Percentiles rank a stretch among this genome's conserved stretches.
phyloP scores from a whole-genome alignment of 2,888 invertebrate species.

The Drosophila rellima region DNA sequence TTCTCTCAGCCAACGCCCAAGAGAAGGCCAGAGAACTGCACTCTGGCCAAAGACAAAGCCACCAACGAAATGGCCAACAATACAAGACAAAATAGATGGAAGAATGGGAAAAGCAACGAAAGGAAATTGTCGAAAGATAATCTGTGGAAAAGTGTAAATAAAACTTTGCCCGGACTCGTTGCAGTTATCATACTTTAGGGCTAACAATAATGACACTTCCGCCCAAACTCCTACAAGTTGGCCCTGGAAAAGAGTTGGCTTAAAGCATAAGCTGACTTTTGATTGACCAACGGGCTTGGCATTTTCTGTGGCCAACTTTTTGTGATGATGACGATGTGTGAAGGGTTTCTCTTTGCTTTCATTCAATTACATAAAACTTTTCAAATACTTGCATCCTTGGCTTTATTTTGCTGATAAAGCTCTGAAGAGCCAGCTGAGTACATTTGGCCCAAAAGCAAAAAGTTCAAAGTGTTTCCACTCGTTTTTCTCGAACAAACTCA shows the following conservation, averaged over 20 bases:
- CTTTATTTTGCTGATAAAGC: background rate
- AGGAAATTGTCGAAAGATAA: conserved; percentile 43
- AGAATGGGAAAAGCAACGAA: background rate
- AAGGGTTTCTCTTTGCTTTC: conserved; percentile 12
- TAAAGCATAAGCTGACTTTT: conserved; percentile 52
- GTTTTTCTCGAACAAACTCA: background rate
- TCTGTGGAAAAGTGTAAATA: conserved; percentile 55
- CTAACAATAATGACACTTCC: background rate
- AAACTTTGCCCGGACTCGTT: background rate
- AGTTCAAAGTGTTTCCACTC: background rate
- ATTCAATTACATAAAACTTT: conserved; percentile 39
- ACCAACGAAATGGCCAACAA: conserved; percentile 13
- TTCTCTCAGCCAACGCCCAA: background rate
- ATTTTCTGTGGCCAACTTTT: conserved; percentile 16
- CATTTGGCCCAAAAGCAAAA: background rate
- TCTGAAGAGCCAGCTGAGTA: conserved; percentile 3
- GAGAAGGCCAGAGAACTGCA: conserved; percentile 7
- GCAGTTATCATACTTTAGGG: conserved; percentile 8
- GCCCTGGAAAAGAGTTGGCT: conserved; percentile 17
- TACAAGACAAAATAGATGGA: conserved; percentile 3
- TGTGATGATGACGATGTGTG: conserved; percentile 17
- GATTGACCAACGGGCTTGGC: conserved; percentile 51
- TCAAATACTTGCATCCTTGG: conserved; percentile 8
- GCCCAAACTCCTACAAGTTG: background rate
- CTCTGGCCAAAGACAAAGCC: conserved; percentile 11